Percentiles rank a stretch among this genome's conserved stretches.
These are phyloP conservation scores for Aphrocallistes beatrix DNA, from an alignment of 37 sponge, comb jelly and placozoan genomes.

Conservation along the genomic window DNA sequence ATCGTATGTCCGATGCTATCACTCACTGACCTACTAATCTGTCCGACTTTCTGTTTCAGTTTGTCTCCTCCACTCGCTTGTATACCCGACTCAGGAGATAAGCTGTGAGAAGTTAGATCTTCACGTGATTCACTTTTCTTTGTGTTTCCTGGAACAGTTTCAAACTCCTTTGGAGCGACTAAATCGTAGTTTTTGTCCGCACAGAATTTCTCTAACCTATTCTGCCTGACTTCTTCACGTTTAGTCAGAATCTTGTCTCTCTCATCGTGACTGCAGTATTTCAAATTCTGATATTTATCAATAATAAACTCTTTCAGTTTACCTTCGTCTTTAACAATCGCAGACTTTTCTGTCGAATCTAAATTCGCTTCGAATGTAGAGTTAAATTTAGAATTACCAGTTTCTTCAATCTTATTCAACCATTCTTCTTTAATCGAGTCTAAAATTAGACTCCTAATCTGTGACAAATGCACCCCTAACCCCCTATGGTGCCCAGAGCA, in stretches of 20 bases:
- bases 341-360: background rate
- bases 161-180: background rate
- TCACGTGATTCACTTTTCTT: no score
- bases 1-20: background rate
- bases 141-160: background rate
- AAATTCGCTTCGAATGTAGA: background rate
- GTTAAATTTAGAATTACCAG: background rate
- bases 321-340: background rate
- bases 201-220: background rate
- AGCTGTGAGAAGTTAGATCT: background rate
- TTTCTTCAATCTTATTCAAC: background rate
- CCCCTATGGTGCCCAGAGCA: slow-evolving; percentile 13
- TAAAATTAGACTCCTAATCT: background rate
- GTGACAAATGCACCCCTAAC: slow-evolving; percentile 8
- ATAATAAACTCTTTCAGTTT: slow-evolving; percentile 2
- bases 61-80: background rate
- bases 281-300: slow-evolving; percentile 15
- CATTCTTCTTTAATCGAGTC: background rate
- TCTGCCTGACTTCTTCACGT: background rate
- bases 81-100: background rate
- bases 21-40: background rate
- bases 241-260: background rate
- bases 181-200: background rate
- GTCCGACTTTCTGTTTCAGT: background rate
- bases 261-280: background rate